Percentiles rank a stretch among this genome's conserved stretches.
phyloP scores from a whole-genome alignment of 2,797 vertebrate genomes.

The Pseudochaenichthys georgianus region DNA sequence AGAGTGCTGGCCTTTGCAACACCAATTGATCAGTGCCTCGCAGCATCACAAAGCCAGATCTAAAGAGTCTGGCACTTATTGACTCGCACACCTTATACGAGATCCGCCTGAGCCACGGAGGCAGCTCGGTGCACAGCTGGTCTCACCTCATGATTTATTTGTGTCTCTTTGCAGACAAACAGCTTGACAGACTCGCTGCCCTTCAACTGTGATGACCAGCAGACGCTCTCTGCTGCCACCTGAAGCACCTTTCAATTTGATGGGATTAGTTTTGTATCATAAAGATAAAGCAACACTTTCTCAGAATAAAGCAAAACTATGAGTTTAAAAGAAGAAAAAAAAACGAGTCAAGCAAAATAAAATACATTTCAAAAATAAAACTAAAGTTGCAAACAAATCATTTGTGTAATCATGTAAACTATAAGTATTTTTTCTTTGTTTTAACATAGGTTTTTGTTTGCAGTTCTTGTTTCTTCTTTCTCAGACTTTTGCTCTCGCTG shows the following conservation, averaged over 20 bases:
- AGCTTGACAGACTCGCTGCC: constrained; percentile 1
- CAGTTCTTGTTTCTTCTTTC: no score
- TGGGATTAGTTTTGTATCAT: no score
- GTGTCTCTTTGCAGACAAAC: constrained; percentile 22
- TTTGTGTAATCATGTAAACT: no score
- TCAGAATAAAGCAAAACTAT: no score
- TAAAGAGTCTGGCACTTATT: constrained; percentile 17
- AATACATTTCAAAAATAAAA: no score
- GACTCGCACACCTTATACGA: constrained; percentile 1
- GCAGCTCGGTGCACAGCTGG: constrained; percentile 1
- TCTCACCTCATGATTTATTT: constrained; percentile 34
- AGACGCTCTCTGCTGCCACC: constrained; percentile 21
- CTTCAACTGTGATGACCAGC: constrained; percentile 35
- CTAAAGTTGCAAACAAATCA: no score
- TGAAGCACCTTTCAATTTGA: constrained; percentile 28
- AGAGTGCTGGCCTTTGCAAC: constrained; percentile 16
- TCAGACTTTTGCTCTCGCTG: no score
- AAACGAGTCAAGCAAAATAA: no score
- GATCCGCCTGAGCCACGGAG: constrained; percentile 4
- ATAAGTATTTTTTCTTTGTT: no score
- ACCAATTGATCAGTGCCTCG: constrained; percentile 23
- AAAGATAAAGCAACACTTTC: no score
- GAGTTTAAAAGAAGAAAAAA: no score
- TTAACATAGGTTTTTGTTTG: no score
- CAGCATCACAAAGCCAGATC: constrained; percentile 21